phyloP scores from a whole-genome alignment of 2,888 invertebrate species.

The Trisateles emortualis region DNA sequence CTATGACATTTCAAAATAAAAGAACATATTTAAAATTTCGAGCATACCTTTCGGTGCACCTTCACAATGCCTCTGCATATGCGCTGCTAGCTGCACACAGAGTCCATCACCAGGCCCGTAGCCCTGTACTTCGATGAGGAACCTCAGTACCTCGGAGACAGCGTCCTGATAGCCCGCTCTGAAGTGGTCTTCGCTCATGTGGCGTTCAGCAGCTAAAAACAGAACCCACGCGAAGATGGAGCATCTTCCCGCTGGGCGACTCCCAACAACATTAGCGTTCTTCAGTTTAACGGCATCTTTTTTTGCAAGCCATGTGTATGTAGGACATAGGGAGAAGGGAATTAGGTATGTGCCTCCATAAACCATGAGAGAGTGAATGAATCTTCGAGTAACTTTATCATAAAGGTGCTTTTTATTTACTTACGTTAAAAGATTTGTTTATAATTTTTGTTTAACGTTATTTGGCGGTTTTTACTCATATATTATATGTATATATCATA shows the following conservation, averaged over 20 bases:
- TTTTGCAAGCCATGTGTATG: slow-evolving; percentile 43
- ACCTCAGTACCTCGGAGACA: slow-evolving; percentile 95
- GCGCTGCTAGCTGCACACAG: slow-evolving; percentile 92
- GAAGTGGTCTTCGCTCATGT: slow-evolving; percentile 79
- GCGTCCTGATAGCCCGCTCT: slow-evolving; percentile 96
- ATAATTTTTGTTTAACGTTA: too few species aligned
- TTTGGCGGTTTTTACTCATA: too few species aligned
- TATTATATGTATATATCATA: too few species aligned
- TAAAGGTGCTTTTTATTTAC: too few species aligned
- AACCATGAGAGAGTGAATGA: slow-evolving; percentile 19
- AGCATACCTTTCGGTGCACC: slow-evolving; percentile 83
- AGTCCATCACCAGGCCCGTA: slow-evolving; percentile 93
- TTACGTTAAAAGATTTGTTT: too few species aligned
- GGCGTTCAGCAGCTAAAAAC: slow-evolving; percentile 76
- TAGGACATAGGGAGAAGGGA: neutral
- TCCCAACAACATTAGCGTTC: slow-evolving; percentile 69
- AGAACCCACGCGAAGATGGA: slow-evolving; percentile 70
- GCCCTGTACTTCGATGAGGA: slow-evolving; percentile 94
- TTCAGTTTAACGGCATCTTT: slow-evolving; percentile 52
- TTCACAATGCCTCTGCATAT: slow-evolving; percentile 94
- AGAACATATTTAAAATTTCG: too few species aligned
- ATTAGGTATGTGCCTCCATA: slow-evolving; percentile 17
- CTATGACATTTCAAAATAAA: too few species aligned
- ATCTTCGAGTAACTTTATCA: too few species aligned
- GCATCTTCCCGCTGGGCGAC: slow-evolving; percentile 67